These are phyloP conservation scores for Ibycter americanus DNA, from an alignment of 2,797 vertebrate species.

Conservation along the genomic window DNA sequence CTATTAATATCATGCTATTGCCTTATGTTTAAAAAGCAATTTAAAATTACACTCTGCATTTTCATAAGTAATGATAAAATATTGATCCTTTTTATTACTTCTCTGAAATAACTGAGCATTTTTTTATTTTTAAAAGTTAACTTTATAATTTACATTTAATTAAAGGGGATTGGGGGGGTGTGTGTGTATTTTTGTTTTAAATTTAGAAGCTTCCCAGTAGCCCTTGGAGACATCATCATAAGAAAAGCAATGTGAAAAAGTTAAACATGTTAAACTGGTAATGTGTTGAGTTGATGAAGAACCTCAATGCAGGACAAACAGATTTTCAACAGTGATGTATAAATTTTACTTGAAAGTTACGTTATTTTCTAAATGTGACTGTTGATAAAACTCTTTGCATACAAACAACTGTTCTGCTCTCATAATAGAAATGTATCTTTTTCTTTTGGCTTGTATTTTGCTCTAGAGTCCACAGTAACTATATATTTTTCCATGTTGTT, in stretches of 20 bases:
- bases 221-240: background rate
- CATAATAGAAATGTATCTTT: background rate
- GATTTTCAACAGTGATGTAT: background rate
- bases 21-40: background rate
- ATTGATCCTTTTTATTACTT: background rate
- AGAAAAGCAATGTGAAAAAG: background rate
- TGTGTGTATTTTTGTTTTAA: background rate
- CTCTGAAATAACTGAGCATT: background rate
- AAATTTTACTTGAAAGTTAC: background rate
- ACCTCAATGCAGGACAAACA: background rate
- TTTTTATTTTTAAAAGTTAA: background rate
- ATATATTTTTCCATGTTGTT: background rate
- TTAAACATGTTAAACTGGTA: background rate
- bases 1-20: background rate
- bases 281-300: background rate
- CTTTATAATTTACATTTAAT: background rate
- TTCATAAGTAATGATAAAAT: background rate
- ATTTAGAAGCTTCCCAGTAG: background rate
- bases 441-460: background rate
- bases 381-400: background rate
- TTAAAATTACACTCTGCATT: background rate
- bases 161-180: background rate
- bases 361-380: background rate
- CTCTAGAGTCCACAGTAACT: background rate
- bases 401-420: background rate